These are phyloP conservation scores for Paramuricea clavata DNA, from an alignment of 92 coral and sea anemone genomes.

Conservation along the genomic window DNA sequence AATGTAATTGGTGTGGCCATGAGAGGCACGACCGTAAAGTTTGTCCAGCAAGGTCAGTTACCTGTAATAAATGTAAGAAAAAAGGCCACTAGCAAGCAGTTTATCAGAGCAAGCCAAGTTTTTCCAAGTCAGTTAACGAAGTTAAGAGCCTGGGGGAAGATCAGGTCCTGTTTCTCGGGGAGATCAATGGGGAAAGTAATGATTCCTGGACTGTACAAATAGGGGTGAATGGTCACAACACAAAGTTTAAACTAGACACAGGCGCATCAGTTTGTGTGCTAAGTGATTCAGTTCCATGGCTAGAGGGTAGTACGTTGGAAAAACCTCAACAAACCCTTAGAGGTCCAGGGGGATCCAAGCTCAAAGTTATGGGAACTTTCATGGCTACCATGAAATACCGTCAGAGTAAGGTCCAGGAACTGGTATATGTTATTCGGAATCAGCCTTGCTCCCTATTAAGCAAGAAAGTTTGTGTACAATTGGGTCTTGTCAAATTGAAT, in stretches of 20 bases:
- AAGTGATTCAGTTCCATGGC: constrained; percentile 47
- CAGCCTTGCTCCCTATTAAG: no score
- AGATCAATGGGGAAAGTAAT: no score
- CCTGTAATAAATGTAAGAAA: constrained; percentile 40
- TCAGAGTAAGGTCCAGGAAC: constrained; percentile 46
- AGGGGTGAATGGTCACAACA: no score
- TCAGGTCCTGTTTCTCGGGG: no score
- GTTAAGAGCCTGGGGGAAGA: no score
- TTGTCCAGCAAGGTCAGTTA: no score
- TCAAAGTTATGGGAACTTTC: constrained; percentile 32
- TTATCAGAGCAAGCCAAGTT: no score
- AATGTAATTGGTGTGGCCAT: no score
- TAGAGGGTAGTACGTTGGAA: constrained; percentile 30
- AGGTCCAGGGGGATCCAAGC: constrained; percentile 57
- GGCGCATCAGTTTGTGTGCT: constrained; percentile 46
- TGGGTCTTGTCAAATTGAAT: constrained; percentile 44
- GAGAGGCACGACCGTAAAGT: no score
- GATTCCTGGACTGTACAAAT: no score
- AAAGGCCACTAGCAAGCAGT: constrained; percentile 30
- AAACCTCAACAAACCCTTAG: constrained; percentile 31
- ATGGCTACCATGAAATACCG: constrained; percentile 33
- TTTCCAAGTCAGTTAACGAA: no score
- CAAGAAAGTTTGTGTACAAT: constrained; percentile 52
- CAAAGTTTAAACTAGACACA: constrained; percentile 43
- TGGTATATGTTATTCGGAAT: no score